Base-by-base conservation (phyloP, 2,113 vertebrate species). In the Mesitornis unicolor region DNA sequence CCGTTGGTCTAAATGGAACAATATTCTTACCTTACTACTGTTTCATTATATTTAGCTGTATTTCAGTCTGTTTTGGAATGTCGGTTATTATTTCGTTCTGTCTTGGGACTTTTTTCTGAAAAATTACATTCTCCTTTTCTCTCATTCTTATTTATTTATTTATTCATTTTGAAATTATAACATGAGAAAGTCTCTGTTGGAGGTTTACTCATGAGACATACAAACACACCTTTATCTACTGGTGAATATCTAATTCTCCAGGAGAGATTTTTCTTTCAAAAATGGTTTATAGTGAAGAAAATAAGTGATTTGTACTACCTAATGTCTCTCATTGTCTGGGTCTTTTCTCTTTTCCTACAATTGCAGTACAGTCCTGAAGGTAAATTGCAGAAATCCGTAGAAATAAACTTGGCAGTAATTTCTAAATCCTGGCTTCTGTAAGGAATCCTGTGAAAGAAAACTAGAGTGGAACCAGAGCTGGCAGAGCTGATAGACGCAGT, bases 331-430 rank as follows among this genome's bases (percentile, higher is more conserved):
- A 40, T 60, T 71, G 29, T 85, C 7, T 87, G 36, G 1, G 15
- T 54, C 40, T 65, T 82, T 53, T 61, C 4, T 11, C 84, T 92
- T 87, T 79, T 47, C 29, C 25, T 89, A 60, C 13, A 82, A 65
- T 29, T 87, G 29, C 50, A 59, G 36, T 59, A 76, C 31, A 79
- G 6, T 59, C 35, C 53, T 59, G 28, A 57, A 69, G 29, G 33
- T 42, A 91, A 76, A 45, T 63, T 67, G 24, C n/a, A 86, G 31
- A 60, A 84, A 63, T 40, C 51, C 10, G 0, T 84, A 75, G 60
- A 88, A 83, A 74, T 91, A 94, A 88, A 80, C 43, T 93, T 81
- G 82, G 73, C 76, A 84, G 21, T 74, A 3, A 68, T 86, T 94
- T 92, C 35, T 53, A 68, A 88, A 88, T 61, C 84, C 51, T 92